Evolutionary conservation across 1,140 invertebrate genomes (phyloP).

Genomic region (Tetragonula clypearis): DNA sequence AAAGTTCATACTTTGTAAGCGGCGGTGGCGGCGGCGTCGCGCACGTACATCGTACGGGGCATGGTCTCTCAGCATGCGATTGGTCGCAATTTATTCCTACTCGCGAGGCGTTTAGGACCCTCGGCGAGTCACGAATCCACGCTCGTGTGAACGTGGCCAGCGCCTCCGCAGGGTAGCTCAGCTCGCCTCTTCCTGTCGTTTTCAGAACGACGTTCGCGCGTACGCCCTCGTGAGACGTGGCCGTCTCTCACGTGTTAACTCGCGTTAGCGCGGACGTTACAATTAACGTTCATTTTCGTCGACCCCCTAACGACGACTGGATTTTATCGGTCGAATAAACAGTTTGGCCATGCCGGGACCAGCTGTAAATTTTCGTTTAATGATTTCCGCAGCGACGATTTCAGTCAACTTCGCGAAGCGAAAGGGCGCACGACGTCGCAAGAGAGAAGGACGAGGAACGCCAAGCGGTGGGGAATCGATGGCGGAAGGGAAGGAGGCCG

Average conservation of each 20-base stretch:
- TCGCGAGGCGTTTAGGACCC: slow-evolving; percentile 54
- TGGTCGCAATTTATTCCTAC: slow-evolving; percentile 53
- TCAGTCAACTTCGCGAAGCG: not conserved
- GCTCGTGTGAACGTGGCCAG: slow-evolving; percentile 56
- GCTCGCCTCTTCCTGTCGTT: slow-evolving; percentile 35
- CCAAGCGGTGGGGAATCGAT: not conserved
- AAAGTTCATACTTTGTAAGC: slow-evolving; percentile 44
- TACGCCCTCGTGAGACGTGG: not conserved
- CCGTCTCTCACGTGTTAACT: not conserved
- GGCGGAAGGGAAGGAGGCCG: not conserved
- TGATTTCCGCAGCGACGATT: slow-evolving; percentile 56
- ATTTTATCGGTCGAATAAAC: slow-evolving; percentile 64
- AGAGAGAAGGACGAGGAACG: not conserved
- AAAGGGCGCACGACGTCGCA: not conserved
- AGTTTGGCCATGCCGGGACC: not conserved
- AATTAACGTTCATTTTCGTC: slow-evolving; percentile 60
- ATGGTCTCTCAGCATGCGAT: slow-evolving; percentile 56
- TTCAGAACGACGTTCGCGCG: not conserved
- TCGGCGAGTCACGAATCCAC: slow-evolving; percentile 50
- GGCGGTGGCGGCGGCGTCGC: not conserved
- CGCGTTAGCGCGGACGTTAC: slow-evolving; percentile 60
- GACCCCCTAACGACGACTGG: slow-evolving; percentile 23
- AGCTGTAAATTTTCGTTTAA: slow-evolving; percentile 60
- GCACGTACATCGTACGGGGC: slow-evolving; percentile 30
- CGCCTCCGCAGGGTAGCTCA: slow-evolving; percentile 59